Evolutionary conservation across 2,113 vertebrate genomes (phyloP).

Genomic region (Entelurus aequoreus): DNA sequence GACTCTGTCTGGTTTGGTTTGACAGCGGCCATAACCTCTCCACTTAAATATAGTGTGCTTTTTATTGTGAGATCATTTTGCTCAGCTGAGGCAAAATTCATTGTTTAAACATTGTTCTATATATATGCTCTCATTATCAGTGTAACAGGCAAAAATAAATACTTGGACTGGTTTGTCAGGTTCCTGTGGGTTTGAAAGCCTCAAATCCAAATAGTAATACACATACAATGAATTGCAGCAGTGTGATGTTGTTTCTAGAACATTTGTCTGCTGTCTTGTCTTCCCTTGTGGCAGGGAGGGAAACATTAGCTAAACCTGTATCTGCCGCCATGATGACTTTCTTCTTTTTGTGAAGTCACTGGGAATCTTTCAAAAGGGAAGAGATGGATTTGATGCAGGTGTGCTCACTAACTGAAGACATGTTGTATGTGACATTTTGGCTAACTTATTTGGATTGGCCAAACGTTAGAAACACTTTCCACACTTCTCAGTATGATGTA

Average conservation of each 20-base stretch:
- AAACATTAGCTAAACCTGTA: conserved; percentile 14
- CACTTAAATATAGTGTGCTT: conserved; percentile 3
- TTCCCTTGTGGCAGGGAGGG: background rate
- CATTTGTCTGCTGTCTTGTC: background rate
- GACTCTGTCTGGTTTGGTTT: conserved; percentile 5
- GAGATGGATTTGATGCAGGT: no score
- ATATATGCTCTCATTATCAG: background rate
- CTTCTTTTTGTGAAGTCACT: no score
- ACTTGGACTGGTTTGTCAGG: background rate
- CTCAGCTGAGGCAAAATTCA: background rate
- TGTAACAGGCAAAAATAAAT: background rate
- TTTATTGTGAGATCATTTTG: background rate
- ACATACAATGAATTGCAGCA: background rate
- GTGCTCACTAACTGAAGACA: no score
- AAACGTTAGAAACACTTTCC: no score
- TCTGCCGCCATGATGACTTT: no score
- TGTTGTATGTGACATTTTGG: no score
- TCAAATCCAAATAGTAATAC: background rate
- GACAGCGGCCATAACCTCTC: background rate
- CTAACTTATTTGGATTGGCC: no score
- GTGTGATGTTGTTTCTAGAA: conserved; percentile 1
- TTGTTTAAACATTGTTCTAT: background rate
- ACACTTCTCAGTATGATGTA: no score
- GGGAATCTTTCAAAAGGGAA: no score
- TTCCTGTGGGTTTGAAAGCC: conserved; percentile 1